phyloP scores from a whole-genome alignment of 2,113 vertebrate genomes.

The rabbit (Oryctolagus cuniculus) region mOryCun1.1 NC_091437.1:109144501-109145000 shows the following conservation, averaged over 20 bases:
- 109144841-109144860: too few species aligned
- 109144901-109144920: too few species aligned
- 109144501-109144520: not conserved
- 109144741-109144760: not conserved
- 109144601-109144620: not conserved
- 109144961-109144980: too few species aligned
- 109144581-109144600: not conserved
- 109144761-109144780: not conserved
- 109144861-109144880: too few species aligned
- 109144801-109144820: too few species aligned
- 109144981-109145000: too few species aligned
- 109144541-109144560: not conserved
- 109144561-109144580: not conserved
- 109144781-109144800: too few species aligned
- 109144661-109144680: not conserved
- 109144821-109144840: too few species aligned
- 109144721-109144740: not conserved
- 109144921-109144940: too few species aligned
- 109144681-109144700: not conserved
- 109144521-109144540: not conserved
- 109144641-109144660: not conserved
- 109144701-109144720: not conserved
- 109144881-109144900: too few species aligned
- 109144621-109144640: not conserved
- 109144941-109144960: too few species aligned